phyloP scores from a whole-genome alignment of 30 jellyfish, hydroid and myxozoan species.

The Aurelia coerulea region DNA sequence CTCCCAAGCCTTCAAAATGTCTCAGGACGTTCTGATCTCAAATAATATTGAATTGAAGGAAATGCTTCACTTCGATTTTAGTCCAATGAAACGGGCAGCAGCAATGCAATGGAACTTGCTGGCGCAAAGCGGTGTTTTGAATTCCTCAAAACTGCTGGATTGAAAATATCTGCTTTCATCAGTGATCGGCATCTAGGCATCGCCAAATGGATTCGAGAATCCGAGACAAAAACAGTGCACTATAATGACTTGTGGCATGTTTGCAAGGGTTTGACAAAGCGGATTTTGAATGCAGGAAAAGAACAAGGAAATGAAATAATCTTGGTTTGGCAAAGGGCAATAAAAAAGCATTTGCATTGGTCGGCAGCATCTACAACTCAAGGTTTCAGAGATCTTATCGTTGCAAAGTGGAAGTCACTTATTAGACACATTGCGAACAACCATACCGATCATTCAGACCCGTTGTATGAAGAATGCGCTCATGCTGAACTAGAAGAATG shows the following conservation, averaged over 20 bases:
- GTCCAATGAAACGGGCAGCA: conserved; percentile 17
- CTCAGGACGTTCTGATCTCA: too few relatives aligned
- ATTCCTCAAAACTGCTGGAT: neutral
- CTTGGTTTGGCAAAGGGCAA: neutral
- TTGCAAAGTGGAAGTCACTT: conserved; percentile 19
- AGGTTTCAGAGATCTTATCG: conserved; percentile 8
- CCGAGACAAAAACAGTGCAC: too few relatives aligned
- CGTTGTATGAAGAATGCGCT: neutral
- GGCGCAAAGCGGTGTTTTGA: neutral
- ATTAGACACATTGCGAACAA: neutral
- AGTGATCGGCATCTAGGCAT: too few relatives aligned
- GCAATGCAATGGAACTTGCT: conserved; percentile 10
- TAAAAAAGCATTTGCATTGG: conserved; percentile 15
- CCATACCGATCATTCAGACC: neutral
- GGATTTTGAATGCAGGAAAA: neutral
- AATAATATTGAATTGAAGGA: neutral
- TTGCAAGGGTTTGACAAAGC: too few relatives aligned
- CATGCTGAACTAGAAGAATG: conserved; percentile 21
- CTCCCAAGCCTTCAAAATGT: too few relatives aligned
- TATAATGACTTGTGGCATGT: too few relatives aligned
- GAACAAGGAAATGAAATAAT: neutral
- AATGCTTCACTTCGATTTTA: neutral
- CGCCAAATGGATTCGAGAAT: too few relatives aligned
- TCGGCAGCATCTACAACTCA: conserved; percentile 10
- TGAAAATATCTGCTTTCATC: too few relatives aligned